Conservation (phyloP, 2,888 invertebrate species). For the Hemaris fuciformis region DNA sequence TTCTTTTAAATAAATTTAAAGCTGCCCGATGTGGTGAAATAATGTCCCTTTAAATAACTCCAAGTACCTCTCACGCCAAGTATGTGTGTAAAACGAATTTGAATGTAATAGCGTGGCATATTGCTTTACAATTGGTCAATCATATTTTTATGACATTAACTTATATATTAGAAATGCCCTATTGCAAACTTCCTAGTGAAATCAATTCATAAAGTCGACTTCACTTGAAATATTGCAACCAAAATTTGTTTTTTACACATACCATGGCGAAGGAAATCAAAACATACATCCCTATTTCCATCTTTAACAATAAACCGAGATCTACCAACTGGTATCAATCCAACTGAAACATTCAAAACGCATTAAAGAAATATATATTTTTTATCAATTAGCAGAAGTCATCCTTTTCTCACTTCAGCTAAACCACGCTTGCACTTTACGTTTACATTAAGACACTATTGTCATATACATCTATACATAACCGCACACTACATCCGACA, state of each 20-base stretch:
- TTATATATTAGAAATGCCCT: too few species aligned
- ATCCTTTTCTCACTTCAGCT: background rate
- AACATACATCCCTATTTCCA: background rate
- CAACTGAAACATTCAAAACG: background rate
- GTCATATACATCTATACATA: slow-evolving; percentile 14
- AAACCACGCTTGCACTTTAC: background rate
- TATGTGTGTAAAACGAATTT: background rate
- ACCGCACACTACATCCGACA: slow-evolving; percentile 36
- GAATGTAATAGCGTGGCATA: too few species aligned
- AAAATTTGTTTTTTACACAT: background rate
- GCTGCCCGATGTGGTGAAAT: background rate
- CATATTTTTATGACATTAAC: too few species aligned
- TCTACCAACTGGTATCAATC: background rate
- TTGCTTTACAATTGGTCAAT: too few species aligned
- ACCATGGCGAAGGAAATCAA: background rate
- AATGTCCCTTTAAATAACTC: background rate
- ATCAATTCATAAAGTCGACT: too few species aligned
- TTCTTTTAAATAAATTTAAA: slow-evolving; percentile 1
- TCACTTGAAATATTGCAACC: background rate
- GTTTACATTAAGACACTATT: slow-evolving; percentile 10
- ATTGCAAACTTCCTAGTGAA: too few species aligned
- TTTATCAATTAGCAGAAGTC: background rate
- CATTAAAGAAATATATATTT: background rate
- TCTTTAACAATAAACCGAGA: background rate
- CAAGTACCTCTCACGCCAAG: background rate